phyloP scores from a whole-genome alignment of 2,113 vertebrate genomes.

The Lepus timidus region DNA sequence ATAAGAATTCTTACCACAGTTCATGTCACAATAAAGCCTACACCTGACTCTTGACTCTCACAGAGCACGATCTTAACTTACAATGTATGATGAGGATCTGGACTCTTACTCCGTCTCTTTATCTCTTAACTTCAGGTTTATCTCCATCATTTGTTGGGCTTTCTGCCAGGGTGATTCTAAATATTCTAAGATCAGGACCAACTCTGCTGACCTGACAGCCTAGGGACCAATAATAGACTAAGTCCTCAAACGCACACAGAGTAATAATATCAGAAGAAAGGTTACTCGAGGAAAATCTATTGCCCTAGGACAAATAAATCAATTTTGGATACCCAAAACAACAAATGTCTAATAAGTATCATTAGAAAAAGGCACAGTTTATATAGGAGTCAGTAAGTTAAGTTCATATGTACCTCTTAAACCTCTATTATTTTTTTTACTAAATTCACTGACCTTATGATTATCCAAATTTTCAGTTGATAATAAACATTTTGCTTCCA shows the following conservation, averaged over 20 bases:
- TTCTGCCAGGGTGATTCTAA: background rate
- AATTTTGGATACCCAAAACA: background rate
- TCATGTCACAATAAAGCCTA: conserved; percentile 22
- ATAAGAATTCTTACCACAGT: background rate
- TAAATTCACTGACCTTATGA: background rate
- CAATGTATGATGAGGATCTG: background rate
- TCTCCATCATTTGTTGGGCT: background rate
- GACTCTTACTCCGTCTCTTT: background rate
- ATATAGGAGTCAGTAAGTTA: background rate
- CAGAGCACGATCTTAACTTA: background rate
- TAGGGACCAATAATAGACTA: background rate
- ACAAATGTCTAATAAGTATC: background rate
- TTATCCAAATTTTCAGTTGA: background rate
- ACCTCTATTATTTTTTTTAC: background rate
- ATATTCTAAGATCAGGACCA: background rate
- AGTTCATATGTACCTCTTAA: background rate
- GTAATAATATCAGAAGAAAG: background rate
- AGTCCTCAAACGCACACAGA: background rate
- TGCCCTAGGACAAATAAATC: background rate
- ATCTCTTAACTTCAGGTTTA: background rate
- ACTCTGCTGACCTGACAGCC: background rate
- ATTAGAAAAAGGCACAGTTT: background rate
- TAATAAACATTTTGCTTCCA: background rate
- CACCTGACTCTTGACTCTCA: conserved; percentile 9
- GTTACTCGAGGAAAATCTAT: background rate